phyloP scores from a whole-genome alignment of 2,113 vertebrate genomes.

The Perccottus glenii region DNA sequence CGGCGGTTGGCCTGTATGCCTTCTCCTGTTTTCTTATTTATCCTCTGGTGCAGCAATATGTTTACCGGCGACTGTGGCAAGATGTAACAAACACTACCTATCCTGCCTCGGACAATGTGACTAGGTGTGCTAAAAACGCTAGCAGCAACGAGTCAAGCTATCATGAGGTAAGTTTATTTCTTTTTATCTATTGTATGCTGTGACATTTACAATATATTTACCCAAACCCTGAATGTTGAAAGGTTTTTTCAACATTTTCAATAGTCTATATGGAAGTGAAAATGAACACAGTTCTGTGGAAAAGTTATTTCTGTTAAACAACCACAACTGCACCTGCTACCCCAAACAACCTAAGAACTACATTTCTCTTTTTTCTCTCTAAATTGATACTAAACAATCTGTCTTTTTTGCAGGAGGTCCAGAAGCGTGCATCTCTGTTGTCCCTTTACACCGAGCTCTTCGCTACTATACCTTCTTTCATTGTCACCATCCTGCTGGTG shows the following conservation, averaged over 20 bases:
- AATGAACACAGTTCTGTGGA: background rate
- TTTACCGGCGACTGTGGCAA: constrained; percentile 89
- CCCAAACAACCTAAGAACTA: background rate
- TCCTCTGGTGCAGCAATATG: constrained; percentile 87
- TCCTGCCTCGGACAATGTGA: constrained; percentile 64
- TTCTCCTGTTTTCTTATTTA: constrained; percentile 79
- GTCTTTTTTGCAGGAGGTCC: constrained; percentile 83
- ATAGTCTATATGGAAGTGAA: background rate
- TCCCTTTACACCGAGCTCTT: constrained; percentile 84
- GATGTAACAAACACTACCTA: constrained; percentile 84
- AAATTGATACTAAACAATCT: background rate
- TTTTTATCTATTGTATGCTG: background rate
- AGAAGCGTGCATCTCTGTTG: constrained; percentile 88
- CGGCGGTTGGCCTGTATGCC: constrained; percentile 83
- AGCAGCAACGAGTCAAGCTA: constrained; percentile 60
- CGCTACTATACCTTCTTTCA: constrained; percentile 83
- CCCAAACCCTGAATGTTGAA: background rate
- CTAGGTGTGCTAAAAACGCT: constrained; percentile 71
- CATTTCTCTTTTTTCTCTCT: background rate
- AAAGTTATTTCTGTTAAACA: background rate
- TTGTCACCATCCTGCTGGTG: constrained; percentile 89
- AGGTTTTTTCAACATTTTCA: too few relatives aligned
- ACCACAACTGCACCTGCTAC: background rate
- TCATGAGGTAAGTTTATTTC: constrained; percentile 55
- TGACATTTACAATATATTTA: background rate